Percentiles rank a stretch among this genome's conserved stretches.
Conservation (phyloP, 2,888 invertebrate species). For the Platypus cylindrus region DNA sequence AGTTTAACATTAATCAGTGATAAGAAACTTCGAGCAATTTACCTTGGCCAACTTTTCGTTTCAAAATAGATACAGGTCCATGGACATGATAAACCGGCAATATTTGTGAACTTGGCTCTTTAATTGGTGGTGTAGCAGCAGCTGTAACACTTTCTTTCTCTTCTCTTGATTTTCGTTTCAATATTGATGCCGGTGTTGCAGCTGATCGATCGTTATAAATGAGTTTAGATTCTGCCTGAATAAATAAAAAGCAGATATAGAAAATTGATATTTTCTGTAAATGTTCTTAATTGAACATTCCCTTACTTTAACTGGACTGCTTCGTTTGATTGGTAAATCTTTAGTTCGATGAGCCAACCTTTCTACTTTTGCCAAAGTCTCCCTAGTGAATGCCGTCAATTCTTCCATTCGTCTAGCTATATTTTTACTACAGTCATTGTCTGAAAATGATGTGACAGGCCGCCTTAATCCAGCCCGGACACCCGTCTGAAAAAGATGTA, state of each 20-base stretch:
- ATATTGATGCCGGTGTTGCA: conserved; percentile 39
- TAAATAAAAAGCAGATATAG: background rate
- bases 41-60: conserved; percentile 41
- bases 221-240: conserved; percentile 4
- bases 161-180: conserved; percentile 53
- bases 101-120: too few relatives aligned
- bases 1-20: background rate
- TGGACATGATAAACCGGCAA: too few relatives aligned
- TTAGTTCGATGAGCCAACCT: conserved; percentile 40
- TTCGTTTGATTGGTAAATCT: conserved; percentile 20
- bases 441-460: conserved; percentile 10
- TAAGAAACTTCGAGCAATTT: conserved; percentile 20
- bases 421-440: conserved; percentile 22
- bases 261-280: too few relatives aligned
- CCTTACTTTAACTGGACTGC: conserved; percentile 6
- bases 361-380: conserved; percentile 55
- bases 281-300: background rate
- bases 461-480: background rate
- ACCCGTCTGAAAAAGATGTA: background rate
- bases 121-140: conserved; percentile 14
- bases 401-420: conserved; percentile 48
- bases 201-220: conserved; percentile 5
- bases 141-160: conserved; percentile 27
- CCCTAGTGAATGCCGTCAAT: conserved; percentile 50
- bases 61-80: conserved; percentile 45